Base-by-base conservation (phyloP, 2,113 vertebrate species). In the Cardinalis cardinalis region DNA sequence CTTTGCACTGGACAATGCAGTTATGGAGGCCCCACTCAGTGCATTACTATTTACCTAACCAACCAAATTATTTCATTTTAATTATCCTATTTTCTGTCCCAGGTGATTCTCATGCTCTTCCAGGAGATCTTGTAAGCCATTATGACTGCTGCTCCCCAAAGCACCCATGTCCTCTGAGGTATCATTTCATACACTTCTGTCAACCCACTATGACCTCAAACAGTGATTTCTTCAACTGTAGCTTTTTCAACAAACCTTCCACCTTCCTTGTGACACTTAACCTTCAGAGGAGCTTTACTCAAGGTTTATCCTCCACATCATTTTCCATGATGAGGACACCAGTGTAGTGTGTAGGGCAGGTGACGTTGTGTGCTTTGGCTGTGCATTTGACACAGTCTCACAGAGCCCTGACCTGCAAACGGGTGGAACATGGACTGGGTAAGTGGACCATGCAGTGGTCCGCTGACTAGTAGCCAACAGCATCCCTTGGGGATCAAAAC, bases 231-330 rank as follows among this genome's bases (percentile, higher is more conserved):
- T 58, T 88, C 41, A 61, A n/a, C 5, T 21, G 18, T 15, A 58
- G 28, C 6, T 65, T 21, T 53, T 88, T 26, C 56, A 85, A 74
- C 8, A 82, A 74, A 74, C 14, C 7, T 78, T 75, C 36, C 19
- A 8, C 6, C 9, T 78, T 56, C 28, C 40, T 48, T 2, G 0
- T 32, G 20, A 23, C 40, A 18, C 13, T 40, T 59, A 11, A 43
- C 41, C 29, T 59, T 29, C 0, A 0, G n/a, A 55, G 13, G n/a
- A 78, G 26, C 23, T 83, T 68, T 25, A 51, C 5, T 68, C 19
- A 55, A 60, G 20, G 14, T 8, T 76, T 29, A 11, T 41, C 34
- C 18, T 73, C 10, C 21, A 85, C 25, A 14, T 55, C 1, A 11
- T 63, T 93, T 76, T 80, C 40, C 15, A 19, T 2, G 1, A 8